Conservation (phyloP, 2,888 invertebrate genomes). For the Exocentrus adspersus region DNA sequence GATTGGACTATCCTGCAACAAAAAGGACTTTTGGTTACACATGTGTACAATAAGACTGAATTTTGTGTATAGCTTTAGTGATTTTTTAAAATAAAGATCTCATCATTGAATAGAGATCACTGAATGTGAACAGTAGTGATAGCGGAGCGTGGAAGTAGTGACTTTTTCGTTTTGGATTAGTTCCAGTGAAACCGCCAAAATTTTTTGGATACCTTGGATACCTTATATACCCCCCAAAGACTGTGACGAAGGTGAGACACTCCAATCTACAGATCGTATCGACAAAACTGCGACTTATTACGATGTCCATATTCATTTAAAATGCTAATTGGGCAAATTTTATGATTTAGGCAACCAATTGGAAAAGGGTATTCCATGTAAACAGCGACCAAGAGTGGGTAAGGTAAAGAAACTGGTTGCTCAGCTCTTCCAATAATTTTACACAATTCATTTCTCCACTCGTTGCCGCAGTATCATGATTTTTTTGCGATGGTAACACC, state of each 20-base stretch:
- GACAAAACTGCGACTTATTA: too few relatives aligned
- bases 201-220: constrained; percentile 59
- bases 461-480: background rate
- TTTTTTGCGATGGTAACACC: background rate
- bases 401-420: constrained; percentile 16
- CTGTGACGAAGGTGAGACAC: constrained; percentile 52
- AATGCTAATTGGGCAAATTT: too few relatives aligned
- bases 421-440: constrained; percentile 20
- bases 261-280: too few relatives aligned
- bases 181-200: constrained; percentile 52
- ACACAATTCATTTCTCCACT: constrained; percentile 9
- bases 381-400: too few relatives aligned
- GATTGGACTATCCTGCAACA: constrained; percentile 23
- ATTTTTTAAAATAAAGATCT: constrained; percentile 28
- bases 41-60: constrained; percentile 33
- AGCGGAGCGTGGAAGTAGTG: constrained; percentile 29
- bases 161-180: constrained; percentile 43
- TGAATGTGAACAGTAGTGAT: constrained; percentile 25
- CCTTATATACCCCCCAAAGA: constrained; percentile 53
- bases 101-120: constrained; percentile 13
- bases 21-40: constrained; percentile 25
- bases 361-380: too few relatives aligned
- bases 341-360: too few relatives aligned
- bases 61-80: constrained; percentile 30
- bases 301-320: too few relatives aligned